Conservation (phyloP, 2,113 vertebrate species). For the mouse (Mus musculus) region DNA sequence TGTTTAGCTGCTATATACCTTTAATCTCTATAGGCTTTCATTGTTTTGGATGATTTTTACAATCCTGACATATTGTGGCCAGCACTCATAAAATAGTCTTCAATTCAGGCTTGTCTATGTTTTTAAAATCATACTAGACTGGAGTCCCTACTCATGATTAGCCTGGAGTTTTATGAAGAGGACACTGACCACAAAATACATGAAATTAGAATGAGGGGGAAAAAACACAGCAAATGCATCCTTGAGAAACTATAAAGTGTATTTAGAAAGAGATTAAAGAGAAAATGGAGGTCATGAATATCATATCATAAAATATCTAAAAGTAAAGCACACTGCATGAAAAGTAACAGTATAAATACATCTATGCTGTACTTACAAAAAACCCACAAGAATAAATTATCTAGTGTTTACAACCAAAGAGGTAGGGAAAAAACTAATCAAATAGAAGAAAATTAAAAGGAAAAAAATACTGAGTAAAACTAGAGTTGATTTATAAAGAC, state of each 20-base stretch:
- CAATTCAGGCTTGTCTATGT: not conserved
- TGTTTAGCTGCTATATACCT: not conserved
- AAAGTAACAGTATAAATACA: not conserved
- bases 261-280: constrained; percentile 24
- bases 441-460: constrained; percentile 13
- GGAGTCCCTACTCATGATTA: not conserved
- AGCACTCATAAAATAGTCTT: not conserved
- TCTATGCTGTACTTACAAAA: not conserved
- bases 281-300: not conserved
- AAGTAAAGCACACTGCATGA: not conserved
- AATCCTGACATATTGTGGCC: not conserved
- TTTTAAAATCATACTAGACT: not conserved
- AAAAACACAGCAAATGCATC: not conserved
- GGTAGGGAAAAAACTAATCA: not conserved
- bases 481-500: not conserved
- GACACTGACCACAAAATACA: not conserved
- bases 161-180: not conserved
- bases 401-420: constrained; percentile 18
- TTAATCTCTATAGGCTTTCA: not conserved
- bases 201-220: not conserved
- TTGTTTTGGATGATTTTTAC: not conserved
- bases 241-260: not conserved
- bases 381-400: not conserved
- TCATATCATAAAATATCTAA: constrained; percentile 23
- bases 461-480: constrained; percentile 23